Conservation (phyloP, 2,888 invertebrate species). For the Eledona agricola region DNA sequence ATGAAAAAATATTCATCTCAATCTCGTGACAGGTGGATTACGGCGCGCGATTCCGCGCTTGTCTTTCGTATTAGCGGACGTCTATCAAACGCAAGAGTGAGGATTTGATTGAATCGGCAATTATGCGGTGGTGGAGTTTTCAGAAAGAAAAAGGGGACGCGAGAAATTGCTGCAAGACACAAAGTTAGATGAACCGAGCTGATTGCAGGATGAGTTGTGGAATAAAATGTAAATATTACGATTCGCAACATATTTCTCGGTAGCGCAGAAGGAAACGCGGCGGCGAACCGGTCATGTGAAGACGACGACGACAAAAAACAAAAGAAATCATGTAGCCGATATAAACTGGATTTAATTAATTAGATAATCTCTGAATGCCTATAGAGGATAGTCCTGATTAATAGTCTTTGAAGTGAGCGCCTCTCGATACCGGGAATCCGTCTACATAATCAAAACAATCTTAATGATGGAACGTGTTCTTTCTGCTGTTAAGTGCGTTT, state of each 20-base stretch:
- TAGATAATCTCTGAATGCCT: conserved; percentile 18
- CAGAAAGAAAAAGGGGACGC: too few relatives aligned
- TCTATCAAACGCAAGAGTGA: conserved; percentile 12
- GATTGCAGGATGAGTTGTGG: conserved; percentile 1
- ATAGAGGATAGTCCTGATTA: conserved; percentile 12
- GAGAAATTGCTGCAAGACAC: too few relatives aligned
- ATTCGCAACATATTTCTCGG: conserved; percentile 1
- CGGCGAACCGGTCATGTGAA: conserved; percentile 4
- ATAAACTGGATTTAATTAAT: conserved; percentile 23
- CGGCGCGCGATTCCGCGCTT: conserved; percentile 13
- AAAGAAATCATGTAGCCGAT: conserved; percentile 1
- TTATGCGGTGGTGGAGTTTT: conserved; percentile 5
- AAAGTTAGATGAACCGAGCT: too few relatives aligned
- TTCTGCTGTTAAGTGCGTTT: conserved; percentile 6
- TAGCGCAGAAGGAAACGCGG: not conserved
- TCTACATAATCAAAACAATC: conserved; percentile 12
- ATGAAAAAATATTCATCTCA: conserved; percentile 10
- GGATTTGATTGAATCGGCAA: conserved; percentile 20
- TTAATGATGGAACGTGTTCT: conserved; percentile 6
- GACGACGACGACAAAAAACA: not conserved
- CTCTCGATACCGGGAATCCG: conserved; percentile 9
- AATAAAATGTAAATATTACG: not conserved
- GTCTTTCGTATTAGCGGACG: conserved; percentile 7
- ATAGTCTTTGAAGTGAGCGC: conserved; percentile 19
- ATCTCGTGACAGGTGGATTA: conserved; percentile 22